These are phyloP conservation scores for Arrhamphus sclerolepis DNA, from an alignment of 2,797 vertebrate genomes.

Conservation along the genomic window DNA sequence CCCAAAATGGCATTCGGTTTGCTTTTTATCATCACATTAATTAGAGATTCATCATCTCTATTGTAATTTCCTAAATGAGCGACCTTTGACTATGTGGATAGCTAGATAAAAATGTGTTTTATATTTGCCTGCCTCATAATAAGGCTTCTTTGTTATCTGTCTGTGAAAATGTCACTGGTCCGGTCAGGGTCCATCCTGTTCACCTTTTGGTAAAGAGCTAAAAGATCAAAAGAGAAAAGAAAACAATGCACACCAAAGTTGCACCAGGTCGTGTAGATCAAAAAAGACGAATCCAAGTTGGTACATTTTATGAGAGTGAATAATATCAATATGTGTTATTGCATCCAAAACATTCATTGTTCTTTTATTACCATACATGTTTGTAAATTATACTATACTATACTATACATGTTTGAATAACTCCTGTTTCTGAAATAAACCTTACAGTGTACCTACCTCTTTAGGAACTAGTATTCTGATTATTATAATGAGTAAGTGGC, in stretches of 20 bases:
- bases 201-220: slow-evolving; percentile 56
- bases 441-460: too few species aligned
- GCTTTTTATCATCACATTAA: slow-evolving; percentile 68
- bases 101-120: slow-evolving; percentile 70
- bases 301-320: slow-evolving; percentile 19
- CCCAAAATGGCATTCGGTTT: slow-evolving; percentile 78
- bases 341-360: slow-evolving; percentile 8
- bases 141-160: slow-evolving; percentile 75
- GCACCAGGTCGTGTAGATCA: slow-evolving; percentile 15
- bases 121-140: slow-evolving; percentile 65
- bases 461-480: too few species aligned
- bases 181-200: slow-evolving; percentile 46
- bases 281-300: slow-evolving; percentile 13
- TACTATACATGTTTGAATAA: not conserved
- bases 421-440: not conserved
- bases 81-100: slow-evolving; percentile 76
- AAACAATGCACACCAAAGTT: slow-evolving; percentile 27
- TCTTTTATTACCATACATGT: not conserved
- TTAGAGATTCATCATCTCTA: slow-evolving; percentile 76
- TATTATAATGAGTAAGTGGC: too few species aligned
- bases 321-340: not conserved
- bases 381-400: too few species aligned
- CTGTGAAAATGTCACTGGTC: slow-evolving; percentile 80
- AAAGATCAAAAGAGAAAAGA: slow-evolving; percentile 30
- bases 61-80: slow-evolving; percentile 74